Base-by-base conservation (phyloP, 64 coral and sea anemone genomes). In the Montipora foliosa region DNA sequence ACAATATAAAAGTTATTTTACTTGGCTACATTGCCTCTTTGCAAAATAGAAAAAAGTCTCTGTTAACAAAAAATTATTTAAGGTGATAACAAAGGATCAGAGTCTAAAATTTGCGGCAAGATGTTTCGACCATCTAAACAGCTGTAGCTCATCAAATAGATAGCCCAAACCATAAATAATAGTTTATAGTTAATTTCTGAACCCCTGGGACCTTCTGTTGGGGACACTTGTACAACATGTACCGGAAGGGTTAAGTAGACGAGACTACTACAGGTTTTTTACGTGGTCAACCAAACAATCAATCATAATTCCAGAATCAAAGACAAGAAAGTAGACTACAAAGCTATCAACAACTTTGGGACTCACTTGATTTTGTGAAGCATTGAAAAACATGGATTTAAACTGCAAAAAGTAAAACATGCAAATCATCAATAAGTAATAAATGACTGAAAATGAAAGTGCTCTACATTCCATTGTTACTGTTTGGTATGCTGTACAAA, bases 331-430 rank as follows among this genome's bases (percentile, higher is more conserved):
- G 57, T 61, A 20, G 16, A 81, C 76, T 61, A 57, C 0, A 11
- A 6, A 51, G 37, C 17, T 25, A 75, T n/a, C 5, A 58, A 0
- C 2, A 7, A 46, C 5, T 24, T 5, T 22, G 3, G 15, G 52
- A 15, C 14, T 79, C 67, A 90, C 88, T 24, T 67, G 46, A 21
- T 58, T 37, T 49, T 85, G n/a, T 58, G 89, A 80, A 51, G 93
- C 89, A 55, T 78, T 84, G 82, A 97, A 97, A 75, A 97, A 95
- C 96, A 97, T 97, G 6, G 96, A 97, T 75, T 97, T 97, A 80
- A 97, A 97, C 96, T 97, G 62, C 80, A 97, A 79, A 1, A n/a
- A 51, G 73, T 20, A 79, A 84, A 51, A 47, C 15, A 29, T 79
- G 45, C 0, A 20, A 73, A 50, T 19, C 48, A 49, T 49, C 1